Base-by-base conservation (phyloP, 2,888 invertebrate genomes). In the Leptopterna dolabrata region DNA sequence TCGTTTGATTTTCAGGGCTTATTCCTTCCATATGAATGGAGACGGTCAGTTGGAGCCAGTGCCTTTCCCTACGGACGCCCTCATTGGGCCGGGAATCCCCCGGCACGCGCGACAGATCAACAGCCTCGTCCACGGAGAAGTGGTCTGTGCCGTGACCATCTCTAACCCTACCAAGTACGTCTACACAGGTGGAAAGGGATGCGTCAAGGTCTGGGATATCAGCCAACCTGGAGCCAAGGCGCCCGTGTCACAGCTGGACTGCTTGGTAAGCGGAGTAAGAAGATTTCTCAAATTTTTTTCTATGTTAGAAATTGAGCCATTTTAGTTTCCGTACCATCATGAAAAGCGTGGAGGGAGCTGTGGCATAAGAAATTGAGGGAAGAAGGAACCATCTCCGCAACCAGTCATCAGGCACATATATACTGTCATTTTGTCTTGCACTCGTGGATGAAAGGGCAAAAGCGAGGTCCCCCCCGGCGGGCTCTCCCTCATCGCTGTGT, bases 121-220 rank as follows among this genome's bases (percentile, higher is more conserved):
- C 91, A 97, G 97, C 9, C 92, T 99, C 89, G 96, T 96, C 89
- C 99, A 99, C 92, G 99, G 99, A 9, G 99, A 99, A 92, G 97
- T 99, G 71, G 99, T 99, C 47, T 99, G 99, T 92, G 99, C 98
- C 0, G 99, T 99, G 80, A 98, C 99, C 81, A 95, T 99, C 91
- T 96, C 97, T 87, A 93, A 95, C 91, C 95, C 96, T 88, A 96
- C 96, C 89, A 94, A 97, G 90, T 96, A 97, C 92, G 97, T 98
- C n/a, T 99, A 98, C 93, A 99, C 99, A 0, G 99, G 98, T 36
- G 98, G 98, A 89, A 99, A 98, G 93, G 97, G 97, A 87, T 97
- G 97, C 92, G 97, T 97, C 71, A 97, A 97, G 93, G 96, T 97
- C 71, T 95, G 95, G 95, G 95, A 95, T 91, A 95, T 95, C 90